Evolutionary conservation across 2,888 invertebrate genomes (phyloP).

Genomic region (Oxycera nigricornis): DNA sequence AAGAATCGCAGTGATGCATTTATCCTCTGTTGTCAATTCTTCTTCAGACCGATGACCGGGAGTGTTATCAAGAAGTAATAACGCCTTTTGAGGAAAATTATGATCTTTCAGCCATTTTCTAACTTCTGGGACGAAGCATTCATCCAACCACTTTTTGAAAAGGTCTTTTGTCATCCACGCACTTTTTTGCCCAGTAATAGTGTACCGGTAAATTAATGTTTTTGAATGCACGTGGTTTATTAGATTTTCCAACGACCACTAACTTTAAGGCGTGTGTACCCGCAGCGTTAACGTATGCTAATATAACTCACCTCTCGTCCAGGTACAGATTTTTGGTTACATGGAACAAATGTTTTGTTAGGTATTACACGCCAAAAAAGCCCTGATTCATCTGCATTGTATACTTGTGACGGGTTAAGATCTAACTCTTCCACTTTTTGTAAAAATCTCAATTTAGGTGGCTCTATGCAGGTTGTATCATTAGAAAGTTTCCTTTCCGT

Average conservation of each 20-base stretch:
- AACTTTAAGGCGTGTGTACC: not conserved
- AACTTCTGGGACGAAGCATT: constrained; percentile 1
- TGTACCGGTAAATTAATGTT: not conserved
- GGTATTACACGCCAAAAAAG: not conserved
- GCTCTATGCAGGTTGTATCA: not conserved
- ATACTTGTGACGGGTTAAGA: not conserved
- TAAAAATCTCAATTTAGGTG: not conserved
- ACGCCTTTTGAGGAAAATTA: constrained; percentile 1
- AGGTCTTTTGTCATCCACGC: constrained; percentile 9
- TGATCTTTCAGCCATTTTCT: constrained; percentile 6
- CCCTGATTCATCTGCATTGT: constrained; percentile 1
- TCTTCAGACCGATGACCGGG: constrained; percentile 9
- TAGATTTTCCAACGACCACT: not conserved
- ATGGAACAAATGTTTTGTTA: not conserved
- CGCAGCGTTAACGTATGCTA: not conserved
- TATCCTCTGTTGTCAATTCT: constrained; percentile 1
- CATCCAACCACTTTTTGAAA: constrained; percentile 6
- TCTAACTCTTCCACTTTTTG: not conserved
- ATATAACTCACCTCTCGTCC: not conserved
- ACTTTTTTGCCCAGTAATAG: not conserved
- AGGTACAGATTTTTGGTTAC: not conserved
- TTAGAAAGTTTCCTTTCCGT: not conserved
- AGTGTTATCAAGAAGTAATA: not conserved
- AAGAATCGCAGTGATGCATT: not conserved
- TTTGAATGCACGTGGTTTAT: not conserved